These are phyloP conservation scores for Phrixothrix hirtus DNA, from an alignment of 2,888 invertebrate genomes.

Conservation along the genomic window DNA sequence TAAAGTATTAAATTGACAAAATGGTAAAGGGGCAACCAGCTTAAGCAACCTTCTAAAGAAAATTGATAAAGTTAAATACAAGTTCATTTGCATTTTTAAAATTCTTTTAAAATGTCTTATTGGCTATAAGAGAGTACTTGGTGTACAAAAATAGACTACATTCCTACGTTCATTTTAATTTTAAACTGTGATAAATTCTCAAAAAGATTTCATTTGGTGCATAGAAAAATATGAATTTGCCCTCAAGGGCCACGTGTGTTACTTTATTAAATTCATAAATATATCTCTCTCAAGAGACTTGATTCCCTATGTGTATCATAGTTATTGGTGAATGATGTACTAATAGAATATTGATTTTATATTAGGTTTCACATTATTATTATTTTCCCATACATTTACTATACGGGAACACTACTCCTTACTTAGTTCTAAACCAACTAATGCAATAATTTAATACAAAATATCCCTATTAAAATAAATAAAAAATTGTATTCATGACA, in stretches of 20 bases:
- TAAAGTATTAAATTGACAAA: constrained; percentile 31
- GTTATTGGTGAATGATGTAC: constrained; percentile 34
- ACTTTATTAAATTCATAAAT: constrained; percentile 34
- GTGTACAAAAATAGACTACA: too few species aligned
- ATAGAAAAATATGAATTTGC: constrained; percentile 23
- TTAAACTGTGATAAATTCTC: constrained; percentile 6
- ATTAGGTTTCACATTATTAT: background rate
- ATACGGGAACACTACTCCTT: too few species aligned
- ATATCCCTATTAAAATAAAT: too few species aligned
- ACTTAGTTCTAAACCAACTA: too few species aligned
- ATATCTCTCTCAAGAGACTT: constrained; percentile 29
- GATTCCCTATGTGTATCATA: constrained; percentile 33
- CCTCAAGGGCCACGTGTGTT: constrained; percentile 31
- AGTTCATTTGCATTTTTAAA: too few species aligned
- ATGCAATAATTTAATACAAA: too few species aligned
- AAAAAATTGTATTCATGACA: too few species aligned
- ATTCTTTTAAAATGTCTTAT: too few species aligned
- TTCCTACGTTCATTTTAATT: too few species aligned
- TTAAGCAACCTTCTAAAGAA: too few species aligned
- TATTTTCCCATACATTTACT: too few species aligned
- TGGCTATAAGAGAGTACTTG: too few species aligned
- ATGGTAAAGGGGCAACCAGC: constrained; percentile 12
- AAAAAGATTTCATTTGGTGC: constrained; percentile 14
- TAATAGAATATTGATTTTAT: constrained; percentile 38
- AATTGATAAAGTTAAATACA: constrained; percentile 4